A percentile compares a stretch with the other conserved stretches of the same genome.
These are phyloP conservation scores for Cephalopholis sonnerati DNA, from an alignment of 2,113 vertebrate species.

Conservation along the genomic window DNA sequence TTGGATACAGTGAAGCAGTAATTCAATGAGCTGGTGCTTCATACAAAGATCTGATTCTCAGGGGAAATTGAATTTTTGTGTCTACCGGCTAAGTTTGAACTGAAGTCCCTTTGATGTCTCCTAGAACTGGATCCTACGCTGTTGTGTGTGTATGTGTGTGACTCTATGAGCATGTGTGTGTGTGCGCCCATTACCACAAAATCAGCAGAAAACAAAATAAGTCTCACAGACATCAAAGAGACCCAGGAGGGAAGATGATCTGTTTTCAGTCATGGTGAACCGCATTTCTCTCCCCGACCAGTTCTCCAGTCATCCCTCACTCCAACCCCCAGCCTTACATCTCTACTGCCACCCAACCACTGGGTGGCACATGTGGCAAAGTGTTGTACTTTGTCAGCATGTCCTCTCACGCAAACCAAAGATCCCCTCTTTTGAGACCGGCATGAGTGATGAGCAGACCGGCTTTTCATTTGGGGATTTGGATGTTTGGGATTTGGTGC, in stretches of 20 bases:
- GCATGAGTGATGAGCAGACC: slow-evolving; percentile 36
- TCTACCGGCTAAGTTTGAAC: slow-evolving; percentile 42
- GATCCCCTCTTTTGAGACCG: slow-evolving; percentile 33
- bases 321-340: slow-evolving; percentile 29
- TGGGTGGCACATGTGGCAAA: slow-evolving; percentile 66
- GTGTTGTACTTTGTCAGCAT: slow-evolving; percentile 50
- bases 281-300: slow-evolving; percentile 45
- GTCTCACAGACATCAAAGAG: slow-evolving; percentile 63
- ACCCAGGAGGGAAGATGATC: slow-evolving; percentile 55
- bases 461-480: slow-evolving; percentile 58
- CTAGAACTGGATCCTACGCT: not conserved
- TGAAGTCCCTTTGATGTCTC: slow-evolving; percentile 57
- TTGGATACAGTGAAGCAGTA: slow-evolving; percentile 2
- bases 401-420: slow-evolving; percentile 53
- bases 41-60: slow-evolving; percentile 44
- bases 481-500: slow-evolving; percentile 46
- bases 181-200: slow-evolving; percentile 42
- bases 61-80: slow-evolving; percentile 59
- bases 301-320: slow-evolving; percentile 35
- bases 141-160: slow-evolving; percentile 3
- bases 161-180: not conserved
- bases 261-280: slow-evolving; percentile 59
- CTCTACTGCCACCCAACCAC: slow-evolving; percentile 47
- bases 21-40: slow-evolving; percentile 7
- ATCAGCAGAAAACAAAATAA: slow-evolving; percentile 70